A percentile compares a stretch with the other conserved stretches of the same genome.
phyloP scores from a whole-genome alignment of 2,797 vertebrate genomes.

The Remorina albescens region DNA sequence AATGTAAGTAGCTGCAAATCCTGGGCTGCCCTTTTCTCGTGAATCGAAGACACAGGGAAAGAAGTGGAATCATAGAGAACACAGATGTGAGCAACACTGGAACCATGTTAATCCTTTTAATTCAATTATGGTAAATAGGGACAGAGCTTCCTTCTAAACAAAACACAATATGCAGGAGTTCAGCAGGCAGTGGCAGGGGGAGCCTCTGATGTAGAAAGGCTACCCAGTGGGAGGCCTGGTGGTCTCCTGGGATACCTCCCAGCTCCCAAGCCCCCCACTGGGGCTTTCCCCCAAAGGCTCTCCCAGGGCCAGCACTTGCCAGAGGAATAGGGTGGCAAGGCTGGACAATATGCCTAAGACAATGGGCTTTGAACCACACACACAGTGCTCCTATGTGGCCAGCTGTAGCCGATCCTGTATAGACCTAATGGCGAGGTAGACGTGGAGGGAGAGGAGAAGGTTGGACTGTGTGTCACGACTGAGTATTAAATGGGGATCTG shows the following conservation, averaged over 20 bases:
- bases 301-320: conserved; percentile 44
- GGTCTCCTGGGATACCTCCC: conserved; percentile 80
- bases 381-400: conserved; percentile 50
- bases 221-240: conserved; percentile 72
- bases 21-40: conserved; percentile 33
- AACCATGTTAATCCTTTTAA: conserved; percentile 86
- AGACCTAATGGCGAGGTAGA: conserved; percentile 50
- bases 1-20: conserved; percentile 42
- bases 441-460: conserved; percentile 28
- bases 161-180: conserved; percentile 79
- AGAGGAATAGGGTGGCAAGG: conserved; percentile 58
- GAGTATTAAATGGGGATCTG: conserved; percentile 77
- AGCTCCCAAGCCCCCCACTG: conserved; percentile 71
- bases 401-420: conserved; percentile 72
- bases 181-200: conserved; percentile 67
- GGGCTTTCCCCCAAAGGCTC: conserved; percentile 48
- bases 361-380: conserved; percentile 67
- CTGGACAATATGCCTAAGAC: conserved; percentile 69
- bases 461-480: conserved; percentile 61
- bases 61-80: conserved; percentile 75
- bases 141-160: conserved; percentile 81
- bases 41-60: conserved; percentile 55
- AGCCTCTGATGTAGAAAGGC: conserved; percentile 75
- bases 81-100: conserved; percentile 81
- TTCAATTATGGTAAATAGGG: conserved; percentile 85